Evolutionary conservation across 1,140 invertebrate genomes (phyloP).

Genomic region (Nomia melanderi): DNA sequence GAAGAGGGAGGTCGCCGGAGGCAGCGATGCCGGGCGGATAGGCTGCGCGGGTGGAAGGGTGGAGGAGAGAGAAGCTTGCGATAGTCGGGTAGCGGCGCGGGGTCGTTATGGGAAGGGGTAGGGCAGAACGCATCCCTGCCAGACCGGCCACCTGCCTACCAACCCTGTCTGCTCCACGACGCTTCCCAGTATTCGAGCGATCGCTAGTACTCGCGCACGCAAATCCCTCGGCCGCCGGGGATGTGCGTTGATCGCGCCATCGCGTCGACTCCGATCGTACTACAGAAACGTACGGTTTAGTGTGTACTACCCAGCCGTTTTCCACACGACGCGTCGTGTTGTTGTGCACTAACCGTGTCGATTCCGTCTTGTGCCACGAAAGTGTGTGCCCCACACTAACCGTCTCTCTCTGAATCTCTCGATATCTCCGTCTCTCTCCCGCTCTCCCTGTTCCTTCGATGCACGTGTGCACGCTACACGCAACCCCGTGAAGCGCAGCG

Average conservation of each 20-base stretch:
- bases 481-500: background rate
- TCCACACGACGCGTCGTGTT: slow-evolving; percentile 28
- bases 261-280: slow-evolving; percentile 34
- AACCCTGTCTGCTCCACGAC: slow-evolving; percentile 67
- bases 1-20: slow-evolving; percentile 43
- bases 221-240: slow-evolving; percentile 48
- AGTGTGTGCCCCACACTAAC: no score
- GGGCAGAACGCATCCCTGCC: slow-evolving; percentile 69
- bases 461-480: slow-evolving; percentile 3
- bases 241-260: slow-evolving; percentile 51
- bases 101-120: slow-evolving; percentile 59
- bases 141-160: slow-evolving; percentile 69
- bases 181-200: slow-evolving; percentile 73
- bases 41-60: slow-evolving; percentile 5
- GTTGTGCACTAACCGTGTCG: background rate
- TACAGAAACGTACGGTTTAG: slow-evolving; percentile 22
- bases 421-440: background rate
- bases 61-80: slow-evolving; percentile 40
- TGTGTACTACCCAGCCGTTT: slow-evolving; percentile 8
- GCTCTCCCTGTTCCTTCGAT: background rate
- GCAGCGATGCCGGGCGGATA: slow-evolving; percentile 8
- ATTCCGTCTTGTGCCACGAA: background rate
- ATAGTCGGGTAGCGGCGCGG: slow-evolving; percentile 48
- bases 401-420: no score
- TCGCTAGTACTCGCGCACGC: slow-evolving; percentile 64